Evolutionary conservation across 53 echinoderm and acorn worm species (phyloP), one percentile per base, ranked within the genome.

Genomic region (Paracentrotus lividus): DNA sequence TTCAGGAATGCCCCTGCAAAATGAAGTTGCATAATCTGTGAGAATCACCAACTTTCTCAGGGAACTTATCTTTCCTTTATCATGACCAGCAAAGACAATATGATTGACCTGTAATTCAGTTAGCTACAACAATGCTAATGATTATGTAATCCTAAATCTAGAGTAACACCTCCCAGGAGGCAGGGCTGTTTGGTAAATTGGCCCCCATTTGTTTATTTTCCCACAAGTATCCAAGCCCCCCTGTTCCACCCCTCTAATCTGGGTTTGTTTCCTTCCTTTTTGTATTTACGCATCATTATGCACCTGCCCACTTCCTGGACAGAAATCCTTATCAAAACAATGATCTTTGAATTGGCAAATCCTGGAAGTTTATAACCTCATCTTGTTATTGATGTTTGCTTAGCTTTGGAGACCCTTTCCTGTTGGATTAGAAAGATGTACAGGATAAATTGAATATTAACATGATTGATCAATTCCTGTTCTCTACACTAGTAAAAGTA

Each of bases 191-290:
- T n/a, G 32, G 32, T 18, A 67, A 5, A 27, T 67, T 32, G 8
- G 21, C 21, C 18, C 40, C 36, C 72, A 40, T 15, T 40, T 72
- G 72, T 72, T 72, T 38, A 72, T 72, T 72, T 72, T 72, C 72
- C 72, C 72, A 72, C 72, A 72, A 72, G 72, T 72, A 72, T 72
- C 40, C 72, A 36, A 66, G 72, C 72, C 66, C 72, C n/a, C 72
- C 72, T 20, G 20, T 72, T 72, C 72, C 21, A 72, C 72, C 38
- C 38, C 40, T 40, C 72, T 72, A 38, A 72, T 40, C 72, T 40
- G 16, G 72, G 38, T 40, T 72, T 72, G 72, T 72, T 72, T 72
- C 72, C 72, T 72, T 72, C 72, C 72, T 72, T 72, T 72, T 13
- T 72, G 72, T 72, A 72, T 72, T 40, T 72, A 72, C 40, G 20